These are phyloP conservation scores for Micromesistius poutassou DNA, from an alignment of 2,797 vertebrate species.

Conservation along the genomic window DNA sequence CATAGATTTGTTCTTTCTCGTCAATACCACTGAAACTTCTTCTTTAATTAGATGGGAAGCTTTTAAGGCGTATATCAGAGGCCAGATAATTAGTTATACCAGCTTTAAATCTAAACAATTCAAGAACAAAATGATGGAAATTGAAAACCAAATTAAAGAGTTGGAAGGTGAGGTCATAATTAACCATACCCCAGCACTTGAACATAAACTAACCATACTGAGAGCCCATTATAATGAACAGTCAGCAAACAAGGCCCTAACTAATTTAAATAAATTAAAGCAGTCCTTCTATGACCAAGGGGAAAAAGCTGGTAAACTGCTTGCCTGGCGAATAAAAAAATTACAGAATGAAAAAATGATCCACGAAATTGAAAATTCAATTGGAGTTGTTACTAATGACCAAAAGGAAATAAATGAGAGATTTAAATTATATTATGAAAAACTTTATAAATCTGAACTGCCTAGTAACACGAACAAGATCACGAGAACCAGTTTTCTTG, in stretches of 20 bases:
- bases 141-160: background rate
- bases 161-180: background rate
- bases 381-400: background rate
- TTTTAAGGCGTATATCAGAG: no score
- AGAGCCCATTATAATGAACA: conserved; percentile 6
- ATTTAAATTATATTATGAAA: conserved; percentile 4
- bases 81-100: conserved; percentile 13
- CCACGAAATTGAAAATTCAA: background rate
- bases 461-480: no score
- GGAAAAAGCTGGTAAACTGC: background rate
- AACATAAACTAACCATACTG: conserved; percentile 5
- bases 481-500: no score
- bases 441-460: no score
- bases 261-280: conserved; percentile 6
- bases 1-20: background rate
- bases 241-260: background rate
- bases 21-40: conserved; percentile 2
- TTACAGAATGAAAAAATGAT: conserved; percentile 1
- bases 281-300: background rate
- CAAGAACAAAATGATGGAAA: conserved; percentile 1
- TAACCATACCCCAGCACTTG: background rate
- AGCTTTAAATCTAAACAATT: conserved; percentile 1
- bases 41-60: conserved; percentile 16
- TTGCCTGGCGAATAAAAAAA: background rate
- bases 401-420: background rate